phyloP scores from a whole-genome alignment of 2,888 invertebrate species.

The Nomada ruficornis region DNA sequence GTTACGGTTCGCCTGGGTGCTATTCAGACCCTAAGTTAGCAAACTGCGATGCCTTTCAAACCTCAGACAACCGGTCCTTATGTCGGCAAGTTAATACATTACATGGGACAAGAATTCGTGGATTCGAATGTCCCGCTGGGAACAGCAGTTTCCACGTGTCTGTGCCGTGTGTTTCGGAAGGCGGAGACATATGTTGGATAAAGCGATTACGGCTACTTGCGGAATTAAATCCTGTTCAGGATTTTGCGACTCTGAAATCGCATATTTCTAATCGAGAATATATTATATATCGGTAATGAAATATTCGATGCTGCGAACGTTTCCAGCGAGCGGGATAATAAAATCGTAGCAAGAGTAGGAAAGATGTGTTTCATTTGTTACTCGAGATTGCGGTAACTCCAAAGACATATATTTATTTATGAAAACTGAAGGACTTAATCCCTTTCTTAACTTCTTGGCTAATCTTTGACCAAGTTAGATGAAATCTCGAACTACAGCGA shows the following conservation, averaged over 20 bases:
- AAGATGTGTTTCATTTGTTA: too few species aligned
- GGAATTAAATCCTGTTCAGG: slow-evolving; percentile 9
- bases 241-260: neutral
- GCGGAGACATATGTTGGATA: slow-evolving; percentile 18
- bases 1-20: slow-evolving; percentile 64
- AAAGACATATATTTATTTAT: neutral
- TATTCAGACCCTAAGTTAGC: slow-evolving; percentile 51
- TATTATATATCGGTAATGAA: neutral
- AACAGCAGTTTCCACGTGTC: slow-evolving; percentile 21
- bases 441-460: neutral
- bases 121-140: slow-evolving; percentile 28
- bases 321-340: neutral
- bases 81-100: slow-evolving; percentile 48
- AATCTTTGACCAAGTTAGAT: slow-evolving; percentile 22
- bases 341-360: neutral
- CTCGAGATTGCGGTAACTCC: too few species aligned
- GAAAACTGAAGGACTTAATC: slow-evolving; percentile 14
- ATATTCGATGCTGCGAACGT: neutral
- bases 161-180: slow-evolving; percentile 19
- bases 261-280: neutral
- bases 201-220: slow-evolving; percentile 1
- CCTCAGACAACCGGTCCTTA: slow-evolving; percentile 45
- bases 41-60: slow-evolving; percentile 37
- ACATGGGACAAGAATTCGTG: slow-evolving; percentile 27
- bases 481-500: slow-evolving; percentile 1